Evolutionary conservation across 2,888 invertebrate species (phyloP), one percentile per base, ranked within the genome.

Genomic region (Acrobasis repandana): DNA sequence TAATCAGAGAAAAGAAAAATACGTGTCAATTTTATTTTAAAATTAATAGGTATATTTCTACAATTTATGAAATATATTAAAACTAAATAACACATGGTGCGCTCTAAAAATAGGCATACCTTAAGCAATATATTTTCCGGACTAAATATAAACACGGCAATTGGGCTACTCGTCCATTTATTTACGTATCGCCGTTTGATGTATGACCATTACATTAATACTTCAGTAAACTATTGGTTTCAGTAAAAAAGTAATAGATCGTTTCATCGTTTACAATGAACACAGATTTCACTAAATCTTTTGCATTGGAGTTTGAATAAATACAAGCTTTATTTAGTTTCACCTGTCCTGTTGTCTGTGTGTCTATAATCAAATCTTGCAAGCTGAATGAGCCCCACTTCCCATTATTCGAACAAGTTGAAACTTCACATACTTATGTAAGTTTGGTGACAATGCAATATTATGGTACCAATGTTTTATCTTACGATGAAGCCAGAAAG

Each of bases 121-220:
- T 54, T 36, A 38, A 38, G 38, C 38, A 52, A 54, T 54, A 54
- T 38, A 54, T 54, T n/a, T 18, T 18, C 18, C 20, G 5, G 18
- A 10, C 54, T 54, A 43, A 54, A 54, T 38, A 43, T 54, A 54
- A 54, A 38, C 54, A 38, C 18, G n/a, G 54, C 20, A 54, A 54
- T 54, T 54, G 43, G 54, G 54, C 18, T 38, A 54, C 54, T 38
- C 54, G 54, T 54, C 54, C 16, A 54, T 54, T 54, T 54, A 54
- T 54, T 54, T 54, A 38, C 20, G 20, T 52, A 36, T 34, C 15
- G n/a, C 54, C 36, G 36, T 54, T 16, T 38, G 54, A 54, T 20
- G 54, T 38, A 54, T 54, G 11, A 38, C 38, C 38, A 54, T 38
- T 38, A 18, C 54, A 43, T 54, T 54, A 20, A 8, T 14, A 54